A percentile compares a stretch with the other conserved stretches of the same genome.
Conservation (phyloP, 2,113 vertebrate genomes). For the Cygnus atratus region DNA sequence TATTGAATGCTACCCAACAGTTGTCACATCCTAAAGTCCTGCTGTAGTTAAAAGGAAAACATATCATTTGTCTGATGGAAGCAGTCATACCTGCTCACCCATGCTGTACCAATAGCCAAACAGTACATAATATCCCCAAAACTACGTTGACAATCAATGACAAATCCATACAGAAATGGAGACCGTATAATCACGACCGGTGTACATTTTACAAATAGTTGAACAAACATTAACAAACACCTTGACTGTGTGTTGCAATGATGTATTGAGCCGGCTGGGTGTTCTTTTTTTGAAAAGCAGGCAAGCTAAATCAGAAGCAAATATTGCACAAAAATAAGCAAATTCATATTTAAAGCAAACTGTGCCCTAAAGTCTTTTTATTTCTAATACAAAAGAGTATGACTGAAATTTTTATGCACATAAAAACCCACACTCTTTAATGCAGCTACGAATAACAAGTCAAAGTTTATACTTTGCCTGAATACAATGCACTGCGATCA, state of each 20-base stretch:
- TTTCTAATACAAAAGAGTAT: not conserved
- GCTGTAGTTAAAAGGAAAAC: not conserved
- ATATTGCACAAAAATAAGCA: not conserved
- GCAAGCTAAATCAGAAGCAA: not conserved
- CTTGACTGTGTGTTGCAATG: not conserved
- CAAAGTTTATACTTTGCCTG: not conserved
- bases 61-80: accelerated
- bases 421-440: not conserved
- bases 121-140: not conserved
- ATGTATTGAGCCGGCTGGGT: not conserved
- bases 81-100: not conserved
- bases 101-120: not conserved
- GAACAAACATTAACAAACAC: not conserved
- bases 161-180: not conserved
- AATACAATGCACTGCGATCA: not conserved
- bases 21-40: not conserved
- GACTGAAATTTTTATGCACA: not conserved
- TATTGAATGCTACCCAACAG: not conserved
- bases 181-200: not conserved
- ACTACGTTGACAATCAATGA: not conserved
- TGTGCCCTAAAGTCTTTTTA: not conserved
- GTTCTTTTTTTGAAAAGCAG: not conserved
- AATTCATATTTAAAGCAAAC: not conserved
- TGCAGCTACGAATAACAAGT: not conserved
- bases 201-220: not conserved